Conservation (phyloP, 2,113 vertebrate genomes). For the Boulengeromyrus knoepffleri region DNA sequence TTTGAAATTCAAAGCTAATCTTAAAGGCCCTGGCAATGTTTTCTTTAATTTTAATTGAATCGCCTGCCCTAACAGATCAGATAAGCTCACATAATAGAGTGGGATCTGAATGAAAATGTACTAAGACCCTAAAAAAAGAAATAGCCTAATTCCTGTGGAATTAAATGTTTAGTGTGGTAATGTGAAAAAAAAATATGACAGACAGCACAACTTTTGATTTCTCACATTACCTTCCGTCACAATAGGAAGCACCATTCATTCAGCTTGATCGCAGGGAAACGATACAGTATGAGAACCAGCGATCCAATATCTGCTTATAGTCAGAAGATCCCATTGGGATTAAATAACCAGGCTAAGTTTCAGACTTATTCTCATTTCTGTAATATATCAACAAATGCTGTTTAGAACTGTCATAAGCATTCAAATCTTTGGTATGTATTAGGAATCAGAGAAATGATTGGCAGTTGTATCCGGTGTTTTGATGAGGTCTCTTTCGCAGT, state of each 20-base stretch:
- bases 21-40: not conserved
- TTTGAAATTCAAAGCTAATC: not conserved
- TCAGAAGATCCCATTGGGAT: not conserved
- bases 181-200: not conserved
- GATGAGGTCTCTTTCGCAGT: not conserved
- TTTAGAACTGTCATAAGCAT: not conserved
- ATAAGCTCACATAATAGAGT: constrained; percentile 15
- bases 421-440: not conserved
- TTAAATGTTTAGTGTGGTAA: constrained; percentile 16
- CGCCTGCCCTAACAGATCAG: constrained; percentile 4
- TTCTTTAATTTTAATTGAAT: constrained; percentile 22
- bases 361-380: not conserved
- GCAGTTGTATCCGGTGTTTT: not conserved
- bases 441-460: not conserved
- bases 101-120: not conserved
- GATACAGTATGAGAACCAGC: not conserved
- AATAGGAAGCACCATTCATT: not conserved
- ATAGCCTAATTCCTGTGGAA: constrained; percentile 10
- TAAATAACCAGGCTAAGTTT: not conserved
- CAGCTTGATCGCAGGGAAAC: not conserved
- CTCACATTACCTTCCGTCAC: not conserved
- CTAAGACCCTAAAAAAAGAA: not conserved
- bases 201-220: not conserved
- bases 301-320: not conserved
- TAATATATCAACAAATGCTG: not conserved